Evolutionary conservation across 2,113 vertebrate species (phyloP).

Genomic region (Phaethon lepturus): DNA sequence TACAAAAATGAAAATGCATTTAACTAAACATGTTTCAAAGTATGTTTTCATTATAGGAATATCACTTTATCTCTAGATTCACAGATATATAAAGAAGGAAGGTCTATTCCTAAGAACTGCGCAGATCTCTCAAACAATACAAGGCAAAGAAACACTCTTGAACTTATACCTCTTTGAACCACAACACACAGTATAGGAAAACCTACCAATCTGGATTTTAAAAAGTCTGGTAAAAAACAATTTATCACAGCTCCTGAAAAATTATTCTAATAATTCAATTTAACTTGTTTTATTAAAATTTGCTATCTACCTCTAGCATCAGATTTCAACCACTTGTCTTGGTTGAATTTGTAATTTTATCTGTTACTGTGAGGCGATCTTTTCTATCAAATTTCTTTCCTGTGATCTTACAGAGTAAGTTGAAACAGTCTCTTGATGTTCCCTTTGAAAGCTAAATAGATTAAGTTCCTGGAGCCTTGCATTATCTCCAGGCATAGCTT

Average conservation of each 20-base stretch:
- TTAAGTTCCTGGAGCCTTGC: background rate
- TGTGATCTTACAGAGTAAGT: background rate
- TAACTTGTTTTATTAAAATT: background rate
- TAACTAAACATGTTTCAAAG: background rate
- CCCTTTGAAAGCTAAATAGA: slow-evolving; percentile 37
- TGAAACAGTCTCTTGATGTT: background rate
- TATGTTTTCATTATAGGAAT: background rate
- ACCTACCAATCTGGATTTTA: background rate
- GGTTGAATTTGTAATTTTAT: background rate
- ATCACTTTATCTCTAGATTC: background rate
- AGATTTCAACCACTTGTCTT: background rate
- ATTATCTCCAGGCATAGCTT: slow-evolving; percentile 33
- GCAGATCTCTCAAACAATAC: background rate
- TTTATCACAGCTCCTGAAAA: background rate
- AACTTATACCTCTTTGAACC: background rate
- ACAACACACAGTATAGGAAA: background rate
- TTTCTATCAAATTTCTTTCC: background rate
- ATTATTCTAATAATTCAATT: background rate
- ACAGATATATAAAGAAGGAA: background rate
- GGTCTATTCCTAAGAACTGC: background rate
- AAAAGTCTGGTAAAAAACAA: background rate
- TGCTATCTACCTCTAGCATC: background rate
- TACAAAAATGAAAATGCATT: background rate
- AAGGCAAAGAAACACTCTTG: background rate
- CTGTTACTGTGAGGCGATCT: background rate